Conservation (phyloP, 2,888 invertebrate genomes). For the Neocrepidodera transversa region DNA sequence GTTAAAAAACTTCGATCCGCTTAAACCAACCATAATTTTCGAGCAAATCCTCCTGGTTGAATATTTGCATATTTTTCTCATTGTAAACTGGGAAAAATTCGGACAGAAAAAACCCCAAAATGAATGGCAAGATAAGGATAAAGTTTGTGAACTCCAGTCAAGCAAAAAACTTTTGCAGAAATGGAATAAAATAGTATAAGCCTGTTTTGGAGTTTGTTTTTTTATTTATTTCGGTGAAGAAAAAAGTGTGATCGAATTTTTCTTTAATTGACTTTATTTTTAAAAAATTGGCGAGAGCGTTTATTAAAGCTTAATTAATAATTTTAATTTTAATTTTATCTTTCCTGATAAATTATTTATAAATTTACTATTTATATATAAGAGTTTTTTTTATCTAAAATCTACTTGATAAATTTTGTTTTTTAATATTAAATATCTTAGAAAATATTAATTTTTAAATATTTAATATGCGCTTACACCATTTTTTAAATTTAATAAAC, state of each 20-base stretch:
- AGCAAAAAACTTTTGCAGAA: conserved; percentile 13
- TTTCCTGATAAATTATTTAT: no score
- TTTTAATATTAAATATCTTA: no score
- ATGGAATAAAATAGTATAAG: conserved; percentile 17
- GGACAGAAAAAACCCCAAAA: conserved; percentile 15
- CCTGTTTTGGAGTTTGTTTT: neutral
- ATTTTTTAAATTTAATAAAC: no score
- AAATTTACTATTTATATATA: no score
- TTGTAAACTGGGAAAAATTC: conserved; percentile 28
- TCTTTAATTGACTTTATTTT: no score
- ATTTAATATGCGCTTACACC: no score
- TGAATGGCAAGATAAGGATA: conserved; percentile 20
- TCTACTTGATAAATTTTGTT: no score
- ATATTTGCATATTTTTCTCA: conserved; percentile 33
- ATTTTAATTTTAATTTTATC: no score
- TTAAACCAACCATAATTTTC: conserved; percentile 30
- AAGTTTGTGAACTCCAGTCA: conserved; percentile 23
- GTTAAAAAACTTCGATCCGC: conserved; percentile 30
- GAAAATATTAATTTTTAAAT: no score
- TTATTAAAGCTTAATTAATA: no score
- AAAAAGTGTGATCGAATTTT: neutral
- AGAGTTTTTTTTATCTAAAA: no score
- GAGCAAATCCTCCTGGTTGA: conserved; percentile 22
- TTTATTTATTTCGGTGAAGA: neutral
- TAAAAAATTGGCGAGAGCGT: no score